Evolutionary conservation across 1,140 invertebrate species (phyloP), one percentile per base, ranked within the genome.

Genomic region (Acromyrmex charruanus): DNA sequence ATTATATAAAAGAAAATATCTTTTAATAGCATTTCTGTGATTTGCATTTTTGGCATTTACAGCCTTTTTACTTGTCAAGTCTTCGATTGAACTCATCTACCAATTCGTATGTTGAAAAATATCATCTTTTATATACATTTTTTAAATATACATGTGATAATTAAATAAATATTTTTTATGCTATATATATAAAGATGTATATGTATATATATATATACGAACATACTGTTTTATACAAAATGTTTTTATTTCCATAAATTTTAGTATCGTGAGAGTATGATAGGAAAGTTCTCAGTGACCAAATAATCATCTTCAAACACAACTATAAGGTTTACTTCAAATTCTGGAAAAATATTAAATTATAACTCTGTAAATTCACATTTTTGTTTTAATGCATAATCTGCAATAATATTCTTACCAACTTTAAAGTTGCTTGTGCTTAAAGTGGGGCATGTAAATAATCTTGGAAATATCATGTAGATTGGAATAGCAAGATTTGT

Each of bases 241-340:
- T 16, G 55, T 53, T 86, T 51, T 72, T 59, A 59, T 69, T 55
- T 87, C 25, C 79, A 80, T 53, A 72, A 85, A 16, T 84, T 58
- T 94, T 90, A 96, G 85, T 96, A 95, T 93, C 97, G 95, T 44
- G 96, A 96, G 61, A 99, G 94, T 88, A 97, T 96, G 86, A 99
- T 98, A 35, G 98, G 98, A 95, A 99, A 99, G 93, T 99, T 99
- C 96, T 99, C 99, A n/a, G 98, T 99, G 10, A 99, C 97, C 44
- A 99, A 96, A 94, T 99, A 98, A 92, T 99, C 98, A 94, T 99
- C 98, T 93, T 98, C 97, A 93, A 99, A 99, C 55, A 99, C 97
- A 31, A 99, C 96, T 0, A 99, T 98, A 77, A 99, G 96, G 95
- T 99, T 99, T 0, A 99, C 96, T 96, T 99, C 99, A 96, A 99